These are phyloP conservation scores for Eumerus sabulonum DNA, from an alignment of 2,888 invertebrate species.

Conservation along the genomic window DNA sequence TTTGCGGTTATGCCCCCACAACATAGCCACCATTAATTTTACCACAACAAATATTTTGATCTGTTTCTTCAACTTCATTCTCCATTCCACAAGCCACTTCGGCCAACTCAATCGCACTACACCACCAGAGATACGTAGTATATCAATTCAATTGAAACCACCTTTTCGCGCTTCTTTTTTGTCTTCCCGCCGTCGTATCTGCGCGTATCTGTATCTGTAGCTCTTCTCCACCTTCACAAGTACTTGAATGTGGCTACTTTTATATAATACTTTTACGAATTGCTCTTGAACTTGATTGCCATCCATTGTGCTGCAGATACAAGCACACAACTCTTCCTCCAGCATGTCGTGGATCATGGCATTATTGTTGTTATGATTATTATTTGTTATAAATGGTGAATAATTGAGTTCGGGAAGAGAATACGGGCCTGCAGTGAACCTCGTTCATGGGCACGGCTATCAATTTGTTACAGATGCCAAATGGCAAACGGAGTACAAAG, in stretches of 20 bases:
- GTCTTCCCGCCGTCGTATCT: background rate
- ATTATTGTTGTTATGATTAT: conserved; percentile 62
- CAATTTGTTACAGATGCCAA: conserved; percentile 65
- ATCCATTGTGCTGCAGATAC: conserved; percentile 32
- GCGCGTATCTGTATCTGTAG: conserved; percentile 8
- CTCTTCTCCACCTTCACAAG: conserved; percentile 3
- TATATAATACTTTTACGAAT: conserved; percentile 31
- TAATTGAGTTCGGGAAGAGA: conserved; percentile 51
- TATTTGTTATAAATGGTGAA: conserved; percentile 64
- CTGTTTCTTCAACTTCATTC: conserved; percentile 41
- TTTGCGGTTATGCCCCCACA: conserved; percentile 30
- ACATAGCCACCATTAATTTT: conserved; percentile 36
- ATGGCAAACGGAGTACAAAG: conserved; percentile 35
- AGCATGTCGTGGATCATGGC: conserved; percentile 20
- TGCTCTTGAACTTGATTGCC: conserved; percentile 65
- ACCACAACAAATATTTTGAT: conserved; percentile 58
- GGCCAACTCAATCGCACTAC: conserved; percentile 7
- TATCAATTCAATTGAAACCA: conserved; percentile 59
- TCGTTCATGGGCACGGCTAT: conserved; percentile 42
- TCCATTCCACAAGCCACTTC: background rate
- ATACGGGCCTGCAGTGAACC: conserved; percentile 31
- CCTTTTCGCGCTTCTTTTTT: conserved; percentile 34
- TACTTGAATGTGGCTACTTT: conserved; percentile 48
- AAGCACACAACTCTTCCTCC: conserved; percentile 10
- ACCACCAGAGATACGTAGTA: conserved; percentile 33